Base-by-base conservation (phyloP, 92 coral and sea anemone species). In the Epizoanthus illoricatus region DNA sequence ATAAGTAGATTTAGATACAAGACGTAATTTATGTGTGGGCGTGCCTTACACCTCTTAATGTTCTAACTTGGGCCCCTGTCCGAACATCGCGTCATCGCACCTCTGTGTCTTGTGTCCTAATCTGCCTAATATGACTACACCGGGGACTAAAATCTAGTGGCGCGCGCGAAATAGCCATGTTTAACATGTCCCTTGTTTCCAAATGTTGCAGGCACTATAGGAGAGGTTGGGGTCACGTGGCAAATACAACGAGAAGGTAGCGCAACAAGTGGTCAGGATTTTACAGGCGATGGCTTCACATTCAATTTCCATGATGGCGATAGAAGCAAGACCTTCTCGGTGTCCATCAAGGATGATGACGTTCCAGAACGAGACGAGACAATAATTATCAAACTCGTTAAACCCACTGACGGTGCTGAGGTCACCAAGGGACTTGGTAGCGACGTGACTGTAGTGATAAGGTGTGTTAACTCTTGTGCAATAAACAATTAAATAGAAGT, bases 391-490 rank as follows among this genome's bases (percentile, higher is more conserved):
- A 67, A 79, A 43, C 94, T 95, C 19, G 86, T 82, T 65, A 91
- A 89, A 74, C 98, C 98, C 11, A 93, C 98, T 3, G 92, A 90
- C 17, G 98, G 98, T 17, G 93, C 98, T 16, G 83, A 83, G n/a
- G 94, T 95, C 5, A 42, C 89, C 8, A 81, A 17, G 70, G 94
- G 92, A 41, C 80, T 68, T 59, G 98, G 92, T 7, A 97, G 81
- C 86, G 93, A 97, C 66, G 91, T 94, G 33, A 97, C 99, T 11
- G 69, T 97, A 23, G 86, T 92, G 3, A 97, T 97, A 69, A 86
- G 87, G 82, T 78, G 24, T 10, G 70, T 78, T 0, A 28, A 28
- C 2, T 28, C 36, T 28, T 28, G 36, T 28, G 36, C 36, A 28
- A 28, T 28, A 28, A 28, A 28, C 36, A 28, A 28, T 28, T 2